Percentiles rank a stretch among this genome's conserved stretches.
These are phyloP conservation scores for Pseudolycoriella hygida DNA, from an alignment of 2,888 invertebrate species.

Conservation along the genomic window DNA sequence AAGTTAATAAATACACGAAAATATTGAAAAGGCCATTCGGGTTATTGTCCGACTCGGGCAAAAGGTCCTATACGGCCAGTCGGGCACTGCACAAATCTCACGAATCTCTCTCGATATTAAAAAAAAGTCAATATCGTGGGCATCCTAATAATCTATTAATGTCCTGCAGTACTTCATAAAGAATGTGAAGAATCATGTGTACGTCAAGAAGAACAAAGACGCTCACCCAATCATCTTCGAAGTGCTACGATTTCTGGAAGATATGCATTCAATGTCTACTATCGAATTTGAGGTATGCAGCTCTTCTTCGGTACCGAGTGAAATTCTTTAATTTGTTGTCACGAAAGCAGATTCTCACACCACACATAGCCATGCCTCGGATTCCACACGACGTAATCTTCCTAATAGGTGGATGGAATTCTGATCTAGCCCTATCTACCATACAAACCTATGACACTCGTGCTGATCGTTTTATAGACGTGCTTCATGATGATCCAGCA, in stretches of 20 bases:
- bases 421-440: conserved; percentile 15
- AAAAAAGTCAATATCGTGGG: no score
- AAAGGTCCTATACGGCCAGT: no score
- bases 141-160: no score
- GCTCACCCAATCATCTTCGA: conserved; percentile 84
- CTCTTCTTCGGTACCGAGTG: no score
- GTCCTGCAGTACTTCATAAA: conserved; percentile 70
- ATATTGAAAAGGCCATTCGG: no score
- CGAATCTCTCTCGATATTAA: no score
- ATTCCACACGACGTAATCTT: conserved; percentile 81
- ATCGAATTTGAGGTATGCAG: conserved; percentile 43
- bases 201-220: conserved; percentile 63
- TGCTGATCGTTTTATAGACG: conserved; percentile 69
- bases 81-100: no score
- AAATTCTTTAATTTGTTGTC: no score
- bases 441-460: conserved; percentile 71
- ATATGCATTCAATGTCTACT: conserved; percentile 70
- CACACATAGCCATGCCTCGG: conserved; percentile 58
- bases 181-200: conserved; percentile 74
- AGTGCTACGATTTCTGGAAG: conserved; percentile 79
- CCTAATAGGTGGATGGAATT: conserved; percentile 57
- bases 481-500: conserved; percentile 52
- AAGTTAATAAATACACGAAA: no score
- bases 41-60: no score
- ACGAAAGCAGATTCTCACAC: not conserved